Evolutionary conservation across 64 coral and sea anemone species (phyloP).

Genomic region (Montipora efflorescens): DNA sequence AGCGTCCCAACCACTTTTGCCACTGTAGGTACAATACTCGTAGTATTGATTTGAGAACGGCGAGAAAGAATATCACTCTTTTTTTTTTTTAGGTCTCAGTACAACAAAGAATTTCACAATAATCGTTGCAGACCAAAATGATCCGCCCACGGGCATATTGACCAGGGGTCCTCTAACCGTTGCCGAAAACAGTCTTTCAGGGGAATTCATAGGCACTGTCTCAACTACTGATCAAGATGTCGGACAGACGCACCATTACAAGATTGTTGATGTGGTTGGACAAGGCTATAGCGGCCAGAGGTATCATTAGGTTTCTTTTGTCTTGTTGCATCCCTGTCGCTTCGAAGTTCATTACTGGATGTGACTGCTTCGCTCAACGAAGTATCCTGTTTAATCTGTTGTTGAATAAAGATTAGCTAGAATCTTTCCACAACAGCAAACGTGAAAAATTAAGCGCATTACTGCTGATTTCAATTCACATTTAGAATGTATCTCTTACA

Average conservation of each 20-base stretch:
- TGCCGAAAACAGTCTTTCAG: conserved; percentile 73
- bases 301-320: not conserved
- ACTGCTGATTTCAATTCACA: too few relatives aligned
- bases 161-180: conserved; percentile 65
- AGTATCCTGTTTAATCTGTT: not conserved
- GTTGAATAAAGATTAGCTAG: too few relatives aligned
- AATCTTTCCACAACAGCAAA: too few relatives aligned
- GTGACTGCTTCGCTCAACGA: too few relatives aligned
- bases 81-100: conserved; percentile 74
- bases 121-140: conserved; percentile 78
- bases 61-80: too few relatives aligned
- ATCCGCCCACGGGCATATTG: conserved; percentile 65
- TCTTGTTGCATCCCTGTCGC: not conserved
- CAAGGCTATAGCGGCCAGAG: not conserved
- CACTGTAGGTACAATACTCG: too few relatives aligned
- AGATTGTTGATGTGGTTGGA: conserved; percentile 64
- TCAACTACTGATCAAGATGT: conserved; percentile 62
- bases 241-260: conserved; percentile 73
- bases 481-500: too few relatives aligned
- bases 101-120: conserved; percentile 81
- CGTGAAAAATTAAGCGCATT: too few relatives aligned
- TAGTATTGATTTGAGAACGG: too few relatives aligned
- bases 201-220: conserved; percentile 62
- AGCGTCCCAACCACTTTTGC: too few relatives aligned
- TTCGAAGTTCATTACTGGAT: not conserved